Base-by-base conservation (phyloP, 2,888 invertebrate species). In the Drosophila eohydei region DNA sequence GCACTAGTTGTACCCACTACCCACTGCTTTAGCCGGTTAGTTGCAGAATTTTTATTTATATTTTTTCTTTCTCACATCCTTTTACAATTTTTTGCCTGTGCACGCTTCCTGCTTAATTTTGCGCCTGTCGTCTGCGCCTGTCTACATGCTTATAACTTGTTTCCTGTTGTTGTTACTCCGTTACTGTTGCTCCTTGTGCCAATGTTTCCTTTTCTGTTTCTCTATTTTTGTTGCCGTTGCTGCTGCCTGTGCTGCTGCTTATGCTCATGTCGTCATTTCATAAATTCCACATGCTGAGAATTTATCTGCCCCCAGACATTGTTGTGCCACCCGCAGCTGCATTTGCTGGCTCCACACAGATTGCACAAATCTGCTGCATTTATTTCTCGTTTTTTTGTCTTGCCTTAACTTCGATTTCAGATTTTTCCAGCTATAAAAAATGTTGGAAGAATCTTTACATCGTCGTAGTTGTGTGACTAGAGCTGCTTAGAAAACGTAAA, bases 101-200 rank as follows among this genome's bases (percentile, higher is more conserved):
- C 46, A 57, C 55, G 71, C 72, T 82, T 86, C 83, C 83, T 85
- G 86, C 86, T 86, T 86, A 87, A 84, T 84, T 84, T 87, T 74
- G 76, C 60, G 87, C 74, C 78, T 74, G 87, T 85, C 88, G 88
- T 88, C 88, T 82, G 83, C 61, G 48, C 68, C 87, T 86, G 89
- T 88, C 84, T 88, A 87, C 84, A 84, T 78, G 84, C 89, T 89
- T 89, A 89, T 84, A 89, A 84, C 88, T 84, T 89, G 84, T 87
- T 89, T 84, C 84, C 84, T 86, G 75, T 73, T 65, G 65, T 68
- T 74, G 68, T 64, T 58, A 60, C 54, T 62, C 59, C 51, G 32
- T 43, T 21, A 21, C 50, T 56, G 32, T 43, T 21, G 26, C 50
- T 60, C 32, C 50, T 30, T 16, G 28, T 14, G 28, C 51, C 51